phyloP scores from a whole-genome alignment of 2,113 vertebrate species.

The Elanoides forficatus region DNA sequence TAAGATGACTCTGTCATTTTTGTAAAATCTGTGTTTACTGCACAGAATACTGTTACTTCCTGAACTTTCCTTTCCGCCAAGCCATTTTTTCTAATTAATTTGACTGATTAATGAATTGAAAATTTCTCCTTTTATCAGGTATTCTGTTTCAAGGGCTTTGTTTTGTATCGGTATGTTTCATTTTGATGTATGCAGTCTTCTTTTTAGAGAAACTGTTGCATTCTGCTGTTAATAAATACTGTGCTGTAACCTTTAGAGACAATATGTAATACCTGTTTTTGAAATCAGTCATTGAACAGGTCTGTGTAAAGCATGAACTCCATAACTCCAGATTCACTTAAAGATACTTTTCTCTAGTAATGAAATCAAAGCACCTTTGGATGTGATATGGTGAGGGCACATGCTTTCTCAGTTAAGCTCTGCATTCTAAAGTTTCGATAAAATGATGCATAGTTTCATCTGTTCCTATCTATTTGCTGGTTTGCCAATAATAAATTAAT shows the following conservation, averaged over 20 bases:
- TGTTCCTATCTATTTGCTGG: not conserved
- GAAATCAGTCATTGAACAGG: not conserved
- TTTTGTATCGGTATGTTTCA: not conserved
- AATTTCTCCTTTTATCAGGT: not conserved
- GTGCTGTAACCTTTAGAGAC: slow-evolving; percentile 6
- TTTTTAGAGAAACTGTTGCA: not conserved
- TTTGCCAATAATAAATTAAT: not conserved
- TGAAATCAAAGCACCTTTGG: not conserved
- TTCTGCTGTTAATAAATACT: slow-evolving; percentile 20
- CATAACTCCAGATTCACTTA: not conserved
- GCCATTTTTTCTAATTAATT: not conserved
- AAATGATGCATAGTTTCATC: not conserved
- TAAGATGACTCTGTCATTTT: not conserved
- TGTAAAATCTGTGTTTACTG: not conserved
- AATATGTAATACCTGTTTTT: not conserved
- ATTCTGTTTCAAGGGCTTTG: slow-evolving; percentile 22
- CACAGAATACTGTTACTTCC: not conserved
- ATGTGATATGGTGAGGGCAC: accelerated
- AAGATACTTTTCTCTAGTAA: not conserved
- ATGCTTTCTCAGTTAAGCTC: not conserved
- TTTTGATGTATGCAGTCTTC: not conserved
- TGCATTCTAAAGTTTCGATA: not conserved
- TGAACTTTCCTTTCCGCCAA: not conserved
- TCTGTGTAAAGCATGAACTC: not conserved
- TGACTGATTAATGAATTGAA: not conserved